Base-by-base conservation (phyloP, 2,888 invertebrate species). In the Eurois occulta region DNA sequence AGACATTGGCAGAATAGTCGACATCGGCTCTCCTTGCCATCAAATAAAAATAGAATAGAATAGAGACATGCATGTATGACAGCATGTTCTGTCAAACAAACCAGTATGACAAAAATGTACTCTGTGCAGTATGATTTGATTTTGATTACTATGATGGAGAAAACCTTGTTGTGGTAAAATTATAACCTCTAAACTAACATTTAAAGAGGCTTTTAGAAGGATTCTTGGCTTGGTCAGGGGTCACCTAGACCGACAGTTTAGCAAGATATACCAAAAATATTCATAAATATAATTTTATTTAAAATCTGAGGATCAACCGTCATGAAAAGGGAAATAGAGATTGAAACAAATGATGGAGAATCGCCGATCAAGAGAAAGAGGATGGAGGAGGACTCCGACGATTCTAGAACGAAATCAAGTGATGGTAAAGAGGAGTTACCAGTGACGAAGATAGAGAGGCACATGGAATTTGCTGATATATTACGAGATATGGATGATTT, bases 401-500 rank as follows among this genome's bases (percentile, higher is more conserved):
- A 69, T 43, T 35, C 16, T 43, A 68, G 1, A 41, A 35, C 8
- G 8, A 55, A 76, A 24, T 21, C 64, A 55, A 68, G 11, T 80
- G 32, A 24, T 83, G 46, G 55, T 55, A 32, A 28, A 71, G 60
- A 58, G 16, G 18, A n/a, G 16, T 32, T 55, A 66, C 46, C 58
- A 48, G 64, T 52, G 6, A 55, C 2, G 24, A 41, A 41, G 13
- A 48, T 28, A 43, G 60, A 83, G 65, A 82, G 35, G 10, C 58
- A 24, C 7, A 84, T 72, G 73, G 69, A 67, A 46, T 24, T 84
- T 24, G 43, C 6, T 41, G 62, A 84, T 41, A 70, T 79, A 82
- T 86, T 78, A 81, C 88, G 79, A 2, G 75, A 76, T 16, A 84
- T 93, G 32, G 85, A 92, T 24, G 93, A 94, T 88, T 77, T 92